Percentiles rank a stretch among this genome's conserved stretches.
Conservation (phyloP, 2,888 invertebrate species). For the Antheraea yamamai region DNA sequence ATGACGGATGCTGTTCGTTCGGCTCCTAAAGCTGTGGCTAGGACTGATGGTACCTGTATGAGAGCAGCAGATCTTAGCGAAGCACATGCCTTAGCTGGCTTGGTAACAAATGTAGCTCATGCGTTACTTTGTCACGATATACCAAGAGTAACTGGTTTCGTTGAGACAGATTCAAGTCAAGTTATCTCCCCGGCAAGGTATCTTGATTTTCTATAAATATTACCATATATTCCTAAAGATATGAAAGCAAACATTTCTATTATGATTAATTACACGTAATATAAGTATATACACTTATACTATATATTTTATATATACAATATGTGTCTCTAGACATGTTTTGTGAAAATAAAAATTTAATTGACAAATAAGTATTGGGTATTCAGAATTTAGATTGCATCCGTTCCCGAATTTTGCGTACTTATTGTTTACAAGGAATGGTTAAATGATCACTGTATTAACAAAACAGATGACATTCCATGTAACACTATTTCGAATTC, state of each 20-base stretch:
- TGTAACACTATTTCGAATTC: neutral
- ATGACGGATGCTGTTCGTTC: slow-evolving; percentile 64
- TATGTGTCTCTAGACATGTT: too few relatives aligned
- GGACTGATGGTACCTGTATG: slow-evolving; percentile 49
- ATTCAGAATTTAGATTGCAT: neutral
- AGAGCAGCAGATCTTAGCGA: slow-evolving; percentile 67
- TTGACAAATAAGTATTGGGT: neutral
- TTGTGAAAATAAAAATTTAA: neutral
- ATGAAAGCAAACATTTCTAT: neutral
- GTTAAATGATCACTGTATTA: neutral
- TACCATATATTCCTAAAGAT: neutral
- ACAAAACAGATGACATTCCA: neutral
- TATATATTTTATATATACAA: too few relatives aligned
- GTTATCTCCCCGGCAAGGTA: slow-evolving; percentile 70
- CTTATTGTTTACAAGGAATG: neutral
- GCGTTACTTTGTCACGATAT: slow-evolving; percentile 64
- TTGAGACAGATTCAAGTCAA: slow-evolving; percentile 64
- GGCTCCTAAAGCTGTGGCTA: slow-evolving; percentile 51
- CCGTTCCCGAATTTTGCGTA: neutral
- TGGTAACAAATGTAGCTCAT: slow-evolving; percentile 66
- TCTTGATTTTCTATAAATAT: slow-evolving; percentile 21
- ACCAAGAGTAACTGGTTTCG: slow-evolving; percentile 64
- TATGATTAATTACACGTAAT: neutral
- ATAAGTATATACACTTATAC: neutral
- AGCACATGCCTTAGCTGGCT: slow-evolving; percentile 67